Conservation (phyloP, 2,113 vertebrate species). For the Malurus melanocephalus region DNA sequence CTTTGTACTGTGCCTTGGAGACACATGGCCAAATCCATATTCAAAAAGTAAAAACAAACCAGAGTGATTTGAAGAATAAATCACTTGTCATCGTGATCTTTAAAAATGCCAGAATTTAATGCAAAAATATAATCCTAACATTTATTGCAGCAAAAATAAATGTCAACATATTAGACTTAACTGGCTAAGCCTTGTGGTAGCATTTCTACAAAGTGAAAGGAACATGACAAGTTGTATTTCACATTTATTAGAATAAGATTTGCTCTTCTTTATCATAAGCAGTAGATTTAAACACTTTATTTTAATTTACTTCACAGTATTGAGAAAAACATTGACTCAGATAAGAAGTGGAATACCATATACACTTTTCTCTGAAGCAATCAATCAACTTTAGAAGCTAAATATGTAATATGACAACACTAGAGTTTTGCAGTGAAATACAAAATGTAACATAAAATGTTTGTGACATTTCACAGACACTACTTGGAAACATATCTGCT, state of each 20-base stretch:
- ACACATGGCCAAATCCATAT: constrained; percentile 77
- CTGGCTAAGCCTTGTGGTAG: constrained; percentile 76
- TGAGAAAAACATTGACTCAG: constrained; percentile 69
- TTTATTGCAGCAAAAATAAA: constrained; percentile 83
- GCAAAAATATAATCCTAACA: constrained; percentile 84
- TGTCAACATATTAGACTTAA: constrained; percentile 83
- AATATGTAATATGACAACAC: constrained; percentile 66
- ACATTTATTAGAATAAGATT: constrained; percentile 76
- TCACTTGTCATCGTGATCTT: constrained; percentile 83
- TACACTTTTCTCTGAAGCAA: constrained; percentile 59
- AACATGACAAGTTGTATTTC: constrained; percentile 79
- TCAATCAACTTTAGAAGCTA: constrained; percentile 66
- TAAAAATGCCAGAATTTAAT: constrained; percentile 84
- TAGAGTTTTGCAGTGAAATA: constrained; percentile 37
- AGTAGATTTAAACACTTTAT: constrained; percentile 78
- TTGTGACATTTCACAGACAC: constrained; percentile 10
- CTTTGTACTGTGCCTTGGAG: constrained; percentile 76
- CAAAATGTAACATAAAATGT: constrained; percentile 39
- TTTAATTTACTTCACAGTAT: constrained; percentile 75
- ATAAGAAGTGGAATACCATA: constrained; percentile 60
- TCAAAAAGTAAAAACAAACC: constrained; percentile 79
- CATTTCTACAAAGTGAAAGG: constrained; percentile 74
- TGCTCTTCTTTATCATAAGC: constrained; percentile 77
- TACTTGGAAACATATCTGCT: neutral
- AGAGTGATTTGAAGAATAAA: constrained; percentile 80